A percentile compares a stretch with the other conserved stretches of the same genome.
Evolutionary conservation across 1,140 invertebrate genomes (phyloP).

Genomic region (Rhagoletis zephyria): DNA sequence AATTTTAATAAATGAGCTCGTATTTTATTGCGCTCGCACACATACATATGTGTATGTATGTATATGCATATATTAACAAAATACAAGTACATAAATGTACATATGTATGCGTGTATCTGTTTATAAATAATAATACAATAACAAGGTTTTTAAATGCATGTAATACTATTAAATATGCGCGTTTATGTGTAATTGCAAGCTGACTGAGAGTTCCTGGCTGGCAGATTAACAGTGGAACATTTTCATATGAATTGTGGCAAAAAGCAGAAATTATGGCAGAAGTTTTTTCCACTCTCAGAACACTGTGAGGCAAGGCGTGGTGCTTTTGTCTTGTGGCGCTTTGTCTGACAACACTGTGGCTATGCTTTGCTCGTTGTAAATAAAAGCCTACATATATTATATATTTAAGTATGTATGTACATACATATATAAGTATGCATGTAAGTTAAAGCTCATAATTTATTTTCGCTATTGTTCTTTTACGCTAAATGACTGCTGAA

Average conservation of each 20-base stretch:
- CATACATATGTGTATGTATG: neutral
- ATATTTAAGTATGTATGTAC: too few relatives aligned
- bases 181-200: constrained; percentile 23
- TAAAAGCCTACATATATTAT: too few relatives aligned
- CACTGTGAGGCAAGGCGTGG: too few relatives aligned
- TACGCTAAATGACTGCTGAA: neutral
- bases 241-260: too few relatives aligned
- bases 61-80: neutral
- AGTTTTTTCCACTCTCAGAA: too few relatives aligned
- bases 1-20: constrained; percentile 49
- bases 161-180: constrained; percentile 43
- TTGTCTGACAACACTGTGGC: neutral
- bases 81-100: neutral
- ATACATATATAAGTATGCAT: too few relatives aligned
- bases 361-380: too few relatives aligned
- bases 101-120: neutral
- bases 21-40: neutral
- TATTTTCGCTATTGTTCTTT: neutral
- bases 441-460: too few relatives aligned
- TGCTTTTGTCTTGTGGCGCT: neutral
- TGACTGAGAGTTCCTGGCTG: neutral
- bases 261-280: too few relatives aligned
- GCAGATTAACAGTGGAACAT: neutral
- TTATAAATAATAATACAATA: constrained; percentile 20
- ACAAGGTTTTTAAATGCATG: constrained; percentile 41